Evolutionary conservation across 1,140 invertebrate species (phyloP).

Genomic region (Lordiphosa mommai): DNA sequence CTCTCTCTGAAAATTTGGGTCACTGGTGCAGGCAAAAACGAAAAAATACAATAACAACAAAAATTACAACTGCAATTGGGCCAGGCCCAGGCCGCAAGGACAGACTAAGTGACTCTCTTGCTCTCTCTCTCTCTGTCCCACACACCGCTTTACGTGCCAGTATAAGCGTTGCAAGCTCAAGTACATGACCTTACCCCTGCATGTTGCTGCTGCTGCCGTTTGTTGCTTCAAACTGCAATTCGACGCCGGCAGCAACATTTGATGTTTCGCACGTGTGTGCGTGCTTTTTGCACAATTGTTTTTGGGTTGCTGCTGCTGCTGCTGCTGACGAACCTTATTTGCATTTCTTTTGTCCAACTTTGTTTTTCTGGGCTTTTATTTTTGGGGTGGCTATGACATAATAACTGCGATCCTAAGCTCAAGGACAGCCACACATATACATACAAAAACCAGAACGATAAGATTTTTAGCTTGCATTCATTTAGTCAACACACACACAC

Average conservation of each 20-base stretch:
- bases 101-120: neutral
- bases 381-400: conserved; percentile 51
- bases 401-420: conserved; percentile 39
- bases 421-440: conserved; percentile 44
- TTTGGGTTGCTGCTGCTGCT: neutral
- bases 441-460: conserved; percentile 41
- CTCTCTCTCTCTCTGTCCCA: neutral
- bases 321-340: conserved; percentile 27
- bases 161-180: conserved; percentile 59
- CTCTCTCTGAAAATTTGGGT: conserved; percentile 19
- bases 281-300: conserved; percentile 66
- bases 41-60: too few relatives aligned
- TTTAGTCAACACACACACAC: conserved; percentile 33
- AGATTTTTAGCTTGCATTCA: conserved; percentile 38
- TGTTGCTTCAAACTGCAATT: conserved; percentile 10
- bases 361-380: neutral
- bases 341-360: conserved; percentile 60
- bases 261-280: conserved; percentile 27
- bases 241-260: conserved; percentile 18
- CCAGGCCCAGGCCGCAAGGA: too few relatives aligned
- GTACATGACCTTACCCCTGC: conserved; percentile 71
- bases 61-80: conserved; percentile 1
- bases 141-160: conserved; percentile 44
- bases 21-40: conserved; percentile 1
- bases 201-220: conserved; percentile 10